Percentiles rank a stretch among this genome's conserved stretches.
Evolutionary conservation across 2,113 vertebrate species (phyloP).

Genomic region (Orthonyx spaldingii): DNA sequence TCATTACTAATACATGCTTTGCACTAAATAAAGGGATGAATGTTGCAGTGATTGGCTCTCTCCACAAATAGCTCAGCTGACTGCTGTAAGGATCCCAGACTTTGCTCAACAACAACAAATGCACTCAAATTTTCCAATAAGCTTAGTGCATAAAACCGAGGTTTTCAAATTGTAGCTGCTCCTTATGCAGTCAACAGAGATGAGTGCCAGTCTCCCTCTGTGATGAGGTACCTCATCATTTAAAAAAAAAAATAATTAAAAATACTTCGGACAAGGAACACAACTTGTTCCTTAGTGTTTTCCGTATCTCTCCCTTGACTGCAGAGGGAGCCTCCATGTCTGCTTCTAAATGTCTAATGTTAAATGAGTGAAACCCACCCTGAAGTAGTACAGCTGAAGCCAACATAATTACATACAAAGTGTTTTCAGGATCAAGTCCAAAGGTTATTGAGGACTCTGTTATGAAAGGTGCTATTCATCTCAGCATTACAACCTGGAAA

Average conservation of each 20-base stretch:
- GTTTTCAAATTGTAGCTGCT: neutral
- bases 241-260: neutral
- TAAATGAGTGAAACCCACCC: slow-evolving; percentile 51
- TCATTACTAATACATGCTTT: neutral
- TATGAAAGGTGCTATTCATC: slow-evolving; percentile 55
- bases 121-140: neutral
- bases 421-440: slow-evolving; percentile 57
- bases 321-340: slow-evolving; percentile 55
- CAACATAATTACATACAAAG: slow-evolving; percentile 47
- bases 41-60: neutral
- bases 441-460: slow-evolving; percentile 31
- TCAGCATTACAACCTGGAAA: slow-evolving; percentile 5
- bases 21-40: neutral
- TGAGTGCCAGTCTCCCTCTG: neutral
- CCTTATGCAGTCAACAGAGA: neutral
- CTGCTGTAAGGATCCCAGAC: neutral
- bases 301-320: neutral
- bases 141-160: neutral
- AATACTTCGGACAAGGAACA: neutral
- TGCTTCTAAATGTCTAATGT: neutral
- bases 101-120: neutral
- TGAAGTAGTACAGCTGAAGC: slow-evolving; percentile 29
- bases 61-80: neutral
- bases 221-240: neutral
- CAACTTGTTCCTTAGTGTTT: neutral